Conservation (phyloP, 2,888 invertebrate genomes). For the Athripsodes cinereus region DNA sequence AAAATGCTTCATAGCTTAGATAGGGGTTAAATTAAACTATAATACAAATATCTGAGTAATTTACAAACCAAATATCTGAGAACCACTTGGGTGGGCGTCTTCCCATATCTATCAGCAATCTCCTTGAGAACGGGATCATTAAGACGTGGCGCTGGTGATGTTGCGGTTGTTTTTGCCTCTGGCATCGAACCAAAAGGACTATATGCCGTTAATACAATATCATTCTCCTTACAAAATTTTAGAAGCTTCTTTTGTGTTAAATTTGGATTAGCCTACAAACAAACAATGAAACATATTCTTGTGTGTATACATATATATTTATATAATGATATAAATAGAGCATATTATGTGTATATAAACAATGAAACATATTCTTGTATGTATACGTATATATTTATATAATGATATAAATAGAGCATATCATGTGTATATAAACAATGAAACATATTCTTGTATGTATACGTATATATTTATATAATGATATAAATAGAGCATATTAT, state of each 20-base stretch:
- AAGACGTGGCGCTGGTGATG: constrained; percentile 47
- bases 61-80: constrained; percentile 60
- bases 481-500: too few relatives aligned
- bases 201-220: constrained; percentile 64
- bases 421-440: too few relatives aligned
- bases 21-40: not conserved
- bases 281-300: too few relatives aligned
- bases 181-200: constrained; percentile 59
- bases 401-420: too few relatives aligned
- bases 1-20: not conserved
- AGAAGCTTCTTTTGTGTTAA: constrained; percentile 62
- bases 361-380: too few relatives aligned
- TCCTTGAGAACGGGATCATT: constrained; percentile 49
- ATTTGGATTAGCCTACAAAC: constrained; percentile 54
- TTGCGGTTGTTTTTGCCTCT: constrained; percentile 43
- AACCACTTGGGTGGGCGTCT: constrained; percentile 58
- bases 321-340: too few relatives aligned
- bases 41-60: too few relatives aligned
- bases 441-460: too few relatives aligned
- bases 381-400: too few relatives aligned
- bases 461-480: too few relatives aligned
- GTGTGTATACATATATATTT: constrained; percentile 22
- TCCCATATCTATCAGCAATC: constrained; percentile 57
- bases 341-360: too few relatives aligned
- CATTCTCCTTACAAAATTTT: constrained; percentile 58